These are phyloP conservation scores for Mesocricetus auratus DNA, from an alignment of 2,113 vertebrate genomes.

Conservation along the genomic window DNA sequence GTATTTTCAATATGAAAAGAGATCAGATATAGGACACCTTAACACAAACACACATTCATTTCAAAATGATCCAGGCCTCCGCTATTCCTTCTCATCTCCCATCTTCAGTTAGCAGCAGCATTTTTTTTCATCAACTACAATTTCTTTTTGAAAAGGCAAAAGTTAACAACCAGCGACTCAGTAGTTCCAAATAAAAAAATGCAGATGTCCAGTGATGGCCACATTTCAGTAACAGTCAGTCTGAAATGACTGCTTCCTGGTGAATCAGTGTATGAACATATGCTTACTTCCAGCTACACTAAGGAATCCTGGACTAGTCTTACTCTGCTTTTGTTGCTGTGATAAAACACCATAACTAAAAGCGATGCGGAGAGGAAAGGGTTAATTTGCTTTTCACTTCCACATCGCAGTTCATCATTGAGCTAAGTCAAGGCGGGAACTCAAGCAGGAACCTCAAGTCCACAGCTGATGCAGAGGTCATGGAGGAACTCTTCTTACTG, in stretches of 20 bases:
- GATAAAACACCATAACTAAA: neutral
- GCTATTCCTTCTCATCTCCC: neutral
- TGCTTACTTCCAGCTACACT: neutral
- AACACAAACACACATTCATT: neutral
- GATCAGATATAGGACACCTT: neutral
- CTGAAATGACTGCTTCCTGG: neutral
- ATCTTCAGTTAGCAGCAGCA: neutral
- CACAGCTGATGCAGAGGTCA: neutral
- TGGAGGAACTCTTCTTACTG: neutral
- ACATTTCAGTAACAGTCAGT: fast-evolving
- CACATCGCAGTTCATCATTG: neutral
- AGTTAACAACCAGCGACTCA: neutral
- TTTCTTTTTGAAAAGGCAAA: neutral
- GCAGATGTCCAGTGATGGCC: neutral
- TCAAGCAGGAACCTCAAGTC: neutral
- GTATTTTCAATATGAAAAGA: neutral
- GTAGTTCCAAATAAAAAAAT: neutral
- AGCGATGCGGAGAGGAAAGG: neutral
- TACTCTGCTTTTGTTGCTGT: neutral
- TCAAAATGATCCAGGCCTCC: neutral
- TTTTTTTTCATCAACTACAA: neutral
- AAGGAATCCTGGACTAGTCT: too few species aligned
- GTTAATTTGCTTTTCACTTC: neutral
- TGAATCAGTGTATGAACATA: fast-evolving
- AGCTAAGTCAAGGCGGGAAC: neutral